Base-by-base conservation (phyloP, 1,140 invertebrate species). In the Bombus impatiens region DNA sequence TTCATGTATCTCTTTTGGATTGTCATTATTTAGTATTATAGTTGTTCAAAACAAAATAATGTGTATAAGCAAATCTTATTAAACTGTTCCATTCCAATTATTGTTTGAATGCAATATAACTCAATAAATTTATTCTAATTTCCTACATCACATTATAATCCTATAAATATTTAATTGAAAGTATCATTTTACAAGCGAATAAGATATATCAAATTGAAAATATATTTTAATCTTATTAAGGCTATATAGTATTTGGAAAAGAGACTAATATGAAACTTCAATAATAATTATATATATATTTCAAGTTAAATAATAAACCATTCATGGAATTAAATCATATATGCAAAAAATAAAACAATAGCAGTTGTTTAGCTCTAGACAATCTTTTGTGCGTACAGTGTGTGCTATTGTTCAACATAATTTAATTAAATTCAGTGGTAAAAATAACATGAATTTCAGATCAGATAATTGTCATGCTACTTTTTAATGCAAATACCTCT, bases 1-100 rank as follows among this genome's bases (percentile, higher is more conserved):
- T 57, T 71, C 35, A 71, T 71, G 35, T 62, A 40, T 79, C 25
- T 68, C 32, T 78, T 79, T 78, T 53, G 4, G 82, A 84, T 84
- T 84, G 82, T 84, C 82, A 79, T 84, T 84, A 79, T 79, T 71
- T 42, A 71, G 2, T 53, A 28, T 71, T 84, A 53, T 32, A 68
- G 9, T 68, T 37, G 37, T 57, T 79, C 47, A 79, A 70, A 84
- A 71, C 35, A 76, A 47, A 35, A 42, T 57, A 71, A 84, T 37
- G 47, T 71, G 67, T 59, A 37, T 40, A 71, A 78, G 53, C 40
- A 71, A 71, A 25, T 37, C 13, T 78, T 84, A 59, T 59, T 57
- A 82, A 82, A 82, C 47, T 86, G 37, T 80, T 86, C 72, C 84
- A 78, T 77, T 80, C 65, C 37, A 78, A 88, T 78, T 25, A 77